A percentile compares a stretch with the other conserved stretches of the same genome.
Conservation (phyloP, 2,888 invertebrate genomes). For the Cecidostiba fungosa region DNA sequence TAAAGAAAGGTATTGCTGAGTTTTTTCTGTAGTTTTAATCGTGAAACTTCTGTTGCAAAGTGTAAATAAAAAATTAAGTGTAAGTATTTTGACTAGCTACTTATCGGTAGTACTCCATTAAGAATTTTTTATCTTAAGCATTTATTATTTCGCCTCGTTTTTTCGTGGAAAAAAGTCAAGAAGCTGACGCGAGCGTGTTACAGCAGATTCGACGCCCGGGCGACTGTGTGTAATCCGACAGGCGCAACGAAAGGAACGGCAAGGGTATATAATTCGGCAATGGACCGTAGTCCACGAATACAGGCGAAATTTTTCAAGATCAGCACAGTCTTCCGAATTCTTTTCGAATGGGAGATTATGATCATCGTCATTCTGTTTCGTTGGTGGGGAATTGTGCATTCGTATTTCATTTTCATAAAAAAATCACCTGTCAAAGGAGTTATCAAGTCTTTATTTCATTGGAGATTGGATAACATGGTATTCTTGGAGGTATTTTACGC, state of each 20-base stretch:
- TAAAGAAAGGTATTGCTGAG: too few relatives aligned
- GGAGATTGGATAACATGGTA: neutral
- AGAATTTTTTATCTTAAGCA: too few relatives aligned
- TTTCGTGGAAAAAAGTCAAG: neutral
- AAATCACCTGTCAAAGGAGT: neutral
- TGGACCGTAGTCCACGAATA: neutral
- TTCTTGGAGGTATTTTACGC: too few relatives aligned
- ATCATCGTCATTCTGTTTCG: neutral
- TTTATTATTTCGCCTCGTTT: too few relatives aligned
- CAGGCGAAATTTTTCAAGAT: constrained; percentile 12
- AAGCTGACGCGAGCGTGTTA: neutral
- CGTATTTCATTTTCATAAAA: neutral
- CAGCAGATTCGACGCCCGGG: neutral
- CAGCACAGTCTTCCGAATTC: neutral
- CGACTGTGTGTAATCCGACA: neutral
- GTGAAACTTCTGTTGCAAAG: too few relatives aligned
- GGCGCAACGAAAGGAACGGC: neutral
- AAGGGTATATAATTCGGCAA: constrained; percentile 10
- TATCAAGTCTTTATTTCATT: too few relatives aligned
- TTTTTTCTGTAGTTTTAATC: too few relatives aligned
- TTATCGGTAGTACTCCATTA: too few relatives aligned
- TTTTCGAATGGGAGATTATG: too few relatives aligned
- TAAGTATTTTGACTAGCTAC: too few relatives aligned
- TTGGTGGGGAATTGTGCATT: neutral
- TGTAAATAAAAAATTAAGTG: too few relatives aligned